These are phyloP conservation scores for Drosophila mayri DNA, from an alignment of 1,140 invertebrate genomes.

Conservation along the genomic window DNA sequence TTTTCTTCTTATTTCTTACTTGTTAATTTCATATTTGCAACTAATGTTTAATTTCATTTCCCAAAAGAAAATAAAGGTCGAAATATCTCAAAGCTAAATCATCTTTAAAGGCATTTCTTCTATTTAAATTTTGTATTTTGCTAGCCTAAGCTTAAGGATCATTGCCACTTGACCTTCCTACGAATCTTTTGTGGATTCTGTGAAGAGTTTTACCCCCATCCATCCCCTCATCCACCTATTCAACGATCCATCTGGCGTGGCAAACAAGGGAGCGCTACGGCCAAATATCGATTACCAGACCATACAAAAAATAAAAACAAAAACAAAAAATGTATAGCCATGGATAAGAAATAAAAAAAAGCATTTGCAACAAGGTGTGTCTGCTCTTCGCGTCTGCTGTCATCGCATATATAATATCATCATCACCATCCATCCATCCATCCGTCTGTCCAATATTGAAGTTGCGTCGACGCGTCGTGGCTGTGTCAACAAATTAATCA, in stretches of 20 bases:
- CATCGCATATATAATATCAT: constrained; percentile 33
- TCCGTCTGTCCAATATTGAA: constrained; percentile 20
- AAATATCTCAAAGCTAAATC: neutral
- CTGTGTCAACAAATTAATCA: constrained; percentile 79
- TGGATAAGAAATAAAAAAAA: constrained; percentile 15
- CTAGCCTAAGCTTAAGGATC: no score
- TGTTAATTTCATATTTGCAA: neutral
- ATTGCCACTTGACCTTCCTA: constrained; percentile 4
- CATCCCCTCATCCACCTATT: constrained; percentile 3
- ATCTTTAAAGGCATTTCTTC: neutral
- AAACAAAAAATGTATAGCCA: neutral
- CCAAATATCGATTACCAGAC: constrained; percentile 61
- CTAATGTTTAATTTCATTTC: neutral
- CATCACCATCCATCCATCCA: constrained; percentile 24
- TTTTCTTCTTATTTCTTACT: neutral
- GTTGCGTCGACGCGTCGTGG: constrained; percentile 37
- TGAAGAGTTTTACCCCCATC: neutral
- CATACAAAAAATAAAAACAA: constrained; percentile 6
- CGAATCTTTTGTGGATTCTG: constrained; percentile 9
- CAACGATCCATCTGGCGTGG: constrained; percentile 30
- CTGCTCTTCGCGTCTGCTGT: constrained; percentile 37
- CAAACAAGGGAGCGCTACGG: constrained; percentile 45
- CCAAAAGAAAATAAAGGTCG: no score
- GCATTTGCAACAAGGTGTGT: constrained; percentile 66
- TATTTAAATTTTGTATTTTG: no score